These are phyloP conservation scores for Troides aeacus DNA, from an alignment of 2,888 invertebrate genomes.

Conservation along the genomic window DNA sequence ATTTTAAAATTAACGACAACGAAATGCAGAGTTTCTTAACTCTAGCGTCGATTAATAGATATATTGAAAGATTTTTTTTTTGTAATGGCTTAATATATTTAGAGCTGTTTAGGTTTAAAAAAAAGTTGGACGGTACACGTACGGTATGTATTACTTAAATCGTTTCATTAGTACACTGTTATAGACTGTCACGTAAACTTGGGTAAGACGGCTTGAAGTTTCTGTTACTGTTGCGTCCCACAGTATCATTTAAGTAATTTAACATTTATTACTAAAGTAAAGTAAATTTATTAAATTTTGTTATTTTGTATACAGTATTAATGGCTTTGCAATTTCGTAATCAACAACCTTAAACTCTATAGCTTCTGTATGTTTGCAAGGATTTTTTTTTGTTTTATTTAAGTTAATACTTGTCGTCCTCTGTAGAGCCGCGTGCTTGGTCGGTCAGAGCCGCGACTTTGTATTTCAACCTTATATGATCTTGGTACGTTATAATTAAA, in stretches of 20 bases:
- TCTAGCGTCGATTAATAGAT: too few relatives aligned
- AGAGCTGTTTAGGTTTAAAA: too few relatives aligned
- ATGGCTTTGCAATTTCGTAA: too few relatives aligned
- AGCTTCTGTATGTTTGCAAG: not conserved
- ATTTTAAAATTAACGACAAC: too few relatives aligned
- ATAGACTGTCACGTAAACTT: not conserved
- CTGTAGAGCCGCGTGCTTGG: conserved; percentile 8
- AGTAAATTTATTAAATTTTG: not conserved
- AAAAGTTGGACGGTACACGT: too few relatives aligned
- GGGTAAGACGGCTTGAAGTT: not conserved
- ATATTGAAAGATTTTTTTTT: too few relatives aligned
- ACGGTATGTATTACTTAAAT: not conserved
- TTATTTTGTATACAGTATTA: not conserved
- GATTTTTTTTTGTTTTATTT: not conserved
- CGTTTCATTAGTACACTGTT: conserved; percentile 8
- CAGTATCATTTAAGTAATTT: not conserved
- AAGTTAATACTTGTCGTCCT: conserved; percentile 6
- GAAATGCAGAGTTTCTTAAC: too few relatives aligned
- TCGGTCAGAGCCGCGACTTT: conserved; percentile 3
- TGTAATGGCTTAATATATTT: too few relatives aligned
- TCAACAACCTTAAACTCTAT: not conserved
- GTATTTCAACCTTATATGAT: not conserved
- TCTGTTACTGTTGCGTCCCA: conserved; percentile 12
- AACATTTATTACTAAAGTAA: not conserved
- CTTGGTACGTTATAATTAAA: not conserved